Evolutionary conservation across 2,888 invertebrate genomes (phyloP).

Genomic region (Bombyx huttoni): DNA sequence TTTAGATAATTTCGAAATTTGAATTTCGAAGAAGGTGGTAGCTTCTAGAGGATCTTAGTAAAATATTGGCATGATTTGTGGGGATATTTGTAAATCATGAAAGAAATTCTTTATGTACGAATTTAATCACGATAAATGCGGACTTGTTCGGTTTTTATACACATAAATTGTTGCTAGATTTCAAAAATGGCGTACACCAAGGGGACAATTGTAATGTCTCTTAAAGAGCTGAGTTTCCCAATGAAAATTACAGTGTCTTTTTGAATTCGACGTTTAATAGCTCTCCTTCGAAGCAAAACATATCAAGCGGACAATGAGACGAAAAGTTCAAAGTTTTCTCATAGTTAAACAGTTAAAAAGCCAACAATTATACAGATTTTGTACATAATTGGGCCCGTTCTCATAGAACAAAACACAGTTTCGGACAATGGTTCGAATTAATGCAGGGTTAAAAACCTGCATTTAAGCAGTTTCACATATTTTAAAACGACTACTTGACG

Average conservation of each 20-base stretch:
- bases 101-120: too few relatives aligned
- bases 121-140: too few relatives aligned
- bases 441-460: constrained; percentile 55
- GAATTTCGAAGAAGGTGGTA: constrained; percentile 8
- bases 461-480: constrained; percentile 62
- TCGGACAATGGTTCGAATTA: constrained; percentile 69
- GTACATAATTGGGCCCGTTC: constrained; percentile 69
- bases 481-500: constrained; percentile 35
- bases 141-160: too few relatives aligned
- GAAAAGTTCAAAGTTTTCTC: constrained; percentile 53
- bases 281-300: constrained; percentile 24
- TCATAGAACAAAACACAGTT: constrained; percentile 61
- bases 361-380: constrained; percentile 63
- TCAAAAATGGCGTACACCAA: too few relatives aligned
- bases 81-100: too few relatives aligned
- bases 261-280: constrained; percentile 3
- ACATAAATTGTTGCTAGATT: too few relatives aligned
- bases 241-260: background rate
- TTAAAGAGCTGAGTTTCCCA: background rate
- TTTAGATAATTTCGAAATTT: constrained; percentile 19
- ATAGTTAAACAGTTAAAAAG: constrained; percentile 68
- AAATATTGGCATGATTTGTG: too few relatives aligned
- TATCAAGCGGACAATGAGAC: constrained; percentile 47
- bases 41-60: constrained; percentile 22
- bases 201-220: background rate